These are phyloP conservation scores for Melanotaenia parkinsoni DNA, from an alignment of 2,797 vertebrate species.

Conservation along the genomic window DNA sequence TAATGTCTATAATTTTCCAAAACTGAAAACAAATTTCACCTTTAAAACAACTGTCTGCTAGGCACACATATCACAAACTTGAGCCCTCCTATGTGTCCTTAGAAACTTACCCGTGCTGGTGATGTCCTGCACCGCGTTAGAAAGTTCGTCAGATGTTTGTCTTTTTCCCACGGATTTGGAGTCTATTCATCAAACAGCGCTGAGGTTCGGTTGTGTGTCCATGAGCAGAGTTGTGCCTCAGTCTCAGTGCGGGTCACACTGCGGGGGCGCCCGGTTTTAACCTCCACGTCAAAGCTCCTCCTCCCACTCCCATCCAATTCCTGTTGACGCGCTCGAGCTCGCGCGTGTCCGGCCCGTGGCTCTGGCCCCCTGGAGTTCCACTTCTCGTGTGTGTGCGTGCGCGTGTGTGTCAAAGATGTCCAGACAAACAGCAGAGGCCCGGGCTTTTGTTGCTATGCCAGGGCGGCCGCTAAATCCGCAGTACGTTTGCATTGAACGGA, in stretches of 20 bases:
- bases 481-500: slow-evolving; percentile 49
- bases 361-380: slow-evolving; percentile 27
- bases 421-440: slow-evolving; percentile 61
- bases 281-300: slow-evolving; percentile 60
- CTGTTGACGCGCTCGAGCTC: slow-evolving; percentile 38
- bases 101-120: slow-evolving; percentile 45
- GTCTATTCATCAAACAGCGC: slow-evolving; percentile 26
- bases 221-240: slow-evolving; percentile 32
- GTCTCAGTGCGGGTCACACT: slow-evolving; percentile 59
- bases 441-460: slow-evolving; percentile 59
- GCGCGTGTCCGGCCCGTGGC: slow-evolving; percentile 86
- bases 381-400: slow-evolving; percentile 28
- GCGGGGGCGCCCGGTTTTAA: slow-evolving; percentile 70
- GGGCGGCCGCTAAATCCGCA: slow-evolving; percentile 63
- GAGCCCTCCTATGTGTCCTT: background rate
- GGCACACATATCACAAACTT: background rate
- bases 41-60: too few relatives aligned
- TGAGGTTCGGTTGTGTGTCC: slow-evolving; percentile 17
- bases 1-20: background rate
- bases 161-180: slow-evolving; percentile 7
- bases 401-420: slow-evolving; percentile 44
- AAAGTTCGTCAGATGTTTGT: slow-evolving; percentile 30
- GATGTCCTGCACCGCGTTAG: slow-evolving; percentile 22
- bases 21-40: background rate
- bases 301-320: slow-evolving; percentile 51